Percentiles rank a stretch among this genome's conserved stretches.
Conservation (phyloP, 2,797 vertebrate species). For the Emys orbicularis region DNA sequence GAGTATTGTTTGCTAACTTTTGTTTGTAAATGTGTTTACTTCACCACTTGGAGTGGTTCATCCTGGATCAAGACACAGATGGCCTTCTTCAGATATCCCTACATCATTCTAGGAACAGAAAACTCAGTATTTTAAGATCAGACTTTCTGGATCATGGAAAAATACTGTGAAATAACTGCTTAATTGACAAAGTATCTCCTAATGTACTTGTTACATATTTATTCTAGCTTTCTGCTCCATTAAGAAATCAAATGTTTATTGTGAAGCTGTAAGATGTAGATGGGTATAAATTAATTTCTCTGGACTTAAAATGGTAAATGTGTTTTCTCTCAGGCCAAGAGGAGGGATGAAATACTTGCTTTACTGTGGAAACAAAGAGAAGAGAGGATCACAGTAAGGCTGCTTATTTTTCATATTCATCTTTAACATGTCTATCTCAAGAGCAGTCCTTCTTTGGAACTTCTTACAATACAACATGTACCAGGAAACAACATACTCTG, state of each 20-base stretch:
- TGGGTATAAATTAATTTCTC: not conserved
- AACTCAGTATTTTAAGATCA: no score
- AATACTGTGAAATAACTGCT: not conserved
- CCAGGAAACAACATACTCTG: no score
- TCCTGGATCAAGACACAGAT: not conserved
- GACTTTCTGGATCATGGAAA: not conserved
- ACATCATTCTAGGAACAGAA: not conserved
- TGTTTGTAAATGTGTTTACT: not conserved
- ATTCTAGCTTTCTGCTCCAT: not conserved
- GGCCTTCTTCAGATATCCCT: not conserved
- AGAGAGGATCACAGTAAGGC: slow-evolving; percentile 75
- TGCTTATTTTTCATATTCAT: not conserved
- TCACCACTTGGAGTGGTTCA: not conserved
- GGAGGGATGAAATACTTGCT: slow-evolving; percentile 77
- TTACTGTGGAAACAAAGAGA: slow-evolving; percentile 79
- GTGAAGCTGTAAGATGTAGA: not conserved
- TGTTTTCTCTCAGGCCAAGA: slow-evolving; percentile 71
- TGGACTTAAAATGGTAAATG: not conserved
- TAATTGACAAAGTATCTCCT: not conserved
- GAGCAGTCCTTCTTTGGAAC: no score
- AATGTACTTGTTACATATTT: not conserved
- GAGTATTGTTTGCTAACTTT: not conserved
- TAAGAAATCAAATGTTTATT: not conserved
- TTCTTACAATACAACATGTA: not conserved
- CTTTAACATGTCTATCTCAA: not conserved